Evolutionary conservation across 2,113 vertebrate genomes (phyloP).

Genomic region (Dromaius novaehollandiae): DNA sequence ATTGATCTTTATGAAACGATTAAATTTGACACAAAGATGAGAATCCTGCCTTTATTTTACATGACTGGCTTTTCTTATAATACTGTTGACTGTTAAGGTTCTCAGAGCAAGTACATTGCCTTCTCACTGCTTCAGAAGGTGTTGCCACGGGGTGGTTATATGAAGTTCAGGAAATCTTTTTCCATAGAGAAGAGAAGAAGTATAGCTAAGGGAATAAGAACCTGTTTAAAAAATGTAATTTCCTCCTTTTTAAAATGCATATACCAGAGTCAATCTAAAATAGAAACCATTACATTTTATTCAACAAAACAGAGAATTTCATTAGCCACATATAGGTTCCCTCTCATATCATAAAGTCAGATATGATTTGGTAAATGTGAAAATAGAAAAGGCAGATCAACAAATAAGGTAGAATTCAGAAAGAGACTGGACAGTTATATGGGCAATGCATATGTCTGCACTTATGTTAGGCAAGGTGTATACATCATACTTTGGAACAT

Average conservation of each 20-base stretch:
- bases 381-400: neutral
- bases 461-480: neutral
- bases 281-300: neutral
- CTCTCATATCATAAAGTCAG: neutral
- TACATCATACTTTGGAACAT: neutral
- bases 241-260: neutral
- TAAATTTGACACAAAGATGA: neutral
- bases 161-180: neutral
- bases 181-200: neutral
- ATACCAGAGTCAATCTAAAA: neutral
- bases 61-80: neutral
- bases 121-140: neutral
- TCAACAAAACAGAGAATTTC: neutral
- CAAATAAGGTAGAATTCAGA: neutral
- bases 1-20: neutral
- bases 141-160: neutral
- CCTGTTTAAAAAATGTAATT: neutral
- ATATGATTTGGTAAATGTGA: neutral
- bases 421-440: neutral
- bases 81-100: neutral
- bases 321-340: neutral
- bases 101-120: neutral
- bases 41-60: neutral
- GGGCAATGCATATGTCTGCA: neutral
- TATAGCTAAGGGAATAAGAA: neutral